phyloP scores from a whole-genome alignment of 1,140 invertebrate species.

The Asobara japonica region DNA sequence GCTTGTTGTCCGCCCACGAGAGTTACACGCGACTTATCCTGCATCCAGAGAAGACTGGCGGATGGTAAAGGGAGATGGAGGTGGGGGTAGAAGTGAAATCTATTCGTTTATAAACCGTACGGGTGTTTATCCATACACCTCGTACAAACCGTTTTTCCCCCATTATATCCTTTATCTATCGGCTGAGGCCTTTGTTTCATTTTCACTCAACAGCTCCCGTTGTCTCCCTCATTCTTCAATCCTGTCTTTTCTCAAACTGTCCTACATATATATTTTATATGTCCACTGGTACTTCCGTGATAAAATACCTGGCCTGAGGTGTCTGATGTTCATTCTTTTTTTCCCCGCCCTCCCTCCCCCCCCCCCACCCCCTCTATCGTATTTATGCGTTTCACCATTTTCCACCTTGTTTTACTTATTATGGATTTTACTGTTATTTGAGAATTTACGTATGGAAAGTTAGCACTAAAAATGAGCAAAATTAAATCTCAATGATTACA shows the following conservation, averaged over 20 bases:
- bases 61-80: background rate
- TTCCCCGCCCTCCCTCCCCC: too few species aligned
- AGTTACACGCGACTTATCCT: background rate
- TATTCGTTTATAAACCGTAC: conserved; percentile 35
- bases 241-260: conserved; percentile 18
- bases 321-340: background rate
- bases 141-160: conserved; percentile 28
- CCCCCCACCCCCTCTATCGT: too few species aligned
- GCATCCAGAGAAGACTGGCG: conserved; percentile 18
- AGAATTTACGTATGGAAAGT: too few species aligned
- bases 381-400: background rate
- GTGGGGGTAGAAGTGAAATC: conserved; percentile 9
- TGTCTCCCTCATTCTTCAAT: conserved; percentile 18
- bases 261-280: conserved; percentile 10
- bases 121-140: conserved; percentile 36
- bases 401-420: background rate
- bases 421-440: too few species aligned
- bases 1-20: conserved; percentile 39
- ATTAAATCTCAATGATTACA: too few species aligned
- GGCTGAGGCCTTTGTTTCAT: conserved; percentile 33
- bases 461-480: too few species aligned
- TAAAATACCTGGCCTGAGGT: background rate
- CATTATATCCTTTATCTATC: conserved; percentile 41
- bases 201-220: conserved; percentile 18
- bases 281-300: background rate